Evolutionary conservation across 2,888 invertebrate species (phyloP).

Genomic region (Cetonia aurata): DNA sequence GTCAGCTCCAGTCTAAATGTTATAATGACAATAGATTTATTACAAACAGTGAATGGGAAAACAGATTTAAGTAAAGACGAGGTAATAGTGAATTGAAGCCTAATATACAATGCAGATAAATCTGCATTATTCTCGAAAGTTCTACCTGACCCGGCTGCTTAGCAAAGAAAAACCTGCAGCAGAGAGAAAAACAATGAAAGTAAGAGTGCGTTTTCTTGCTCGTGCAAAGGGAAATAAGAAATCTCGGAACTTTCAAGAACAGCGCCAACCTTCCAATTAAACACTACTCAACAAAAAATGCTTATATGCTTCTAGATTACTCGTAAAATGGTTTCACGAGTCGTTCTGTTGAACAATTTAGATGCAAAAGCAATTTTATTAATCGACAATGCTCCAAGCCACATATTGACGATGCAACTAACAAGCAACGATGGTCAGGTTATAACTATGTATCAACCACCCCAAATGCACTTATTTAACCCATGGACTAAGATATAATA

Average conservation of each 20-base stretch:
- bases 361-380: conserved; percentile 21
- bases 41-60: conserved; percentile 11
- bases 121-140: too few species aligned
- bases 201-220: conserved; percentile 1
- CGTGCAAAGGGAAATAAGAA: conserved; percentile 37
- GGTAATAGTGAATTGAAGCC: conserved; percentile 20
- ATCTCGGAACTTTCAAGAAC: conserved; percentile 31
- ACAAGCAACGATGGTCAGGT: conserved; percentile 31
- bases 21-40: conserved; percentile 20
- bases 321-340: too few species aligned
- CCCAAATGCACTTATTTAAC: not conserved
- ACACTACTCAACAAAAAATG: too few species aligned
- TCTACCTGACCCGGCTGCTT: not conserved
- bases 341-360: too few species aligned
- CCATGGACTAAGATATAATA: not conserved
- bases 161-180: conserved; percentile 34
- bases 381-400: conserved; percentile 36
- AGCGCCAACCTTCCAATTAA: too few species aligned
- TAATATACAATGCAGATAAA: not conserved
- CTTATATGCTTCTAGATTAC: too few species aligned
- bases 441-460: conserved; percentile 1
- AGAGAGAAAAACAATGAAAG: conserved; percentile 25
- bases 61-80: conserved; percentile 24
- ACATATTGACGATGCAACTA: conserved; percentile 22
- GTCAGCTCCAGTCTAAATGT: conserved; percentile 2